Conservation (phyloP, 2,113 vertebrate genomes). For the Ardeotis arabs region DNA sequence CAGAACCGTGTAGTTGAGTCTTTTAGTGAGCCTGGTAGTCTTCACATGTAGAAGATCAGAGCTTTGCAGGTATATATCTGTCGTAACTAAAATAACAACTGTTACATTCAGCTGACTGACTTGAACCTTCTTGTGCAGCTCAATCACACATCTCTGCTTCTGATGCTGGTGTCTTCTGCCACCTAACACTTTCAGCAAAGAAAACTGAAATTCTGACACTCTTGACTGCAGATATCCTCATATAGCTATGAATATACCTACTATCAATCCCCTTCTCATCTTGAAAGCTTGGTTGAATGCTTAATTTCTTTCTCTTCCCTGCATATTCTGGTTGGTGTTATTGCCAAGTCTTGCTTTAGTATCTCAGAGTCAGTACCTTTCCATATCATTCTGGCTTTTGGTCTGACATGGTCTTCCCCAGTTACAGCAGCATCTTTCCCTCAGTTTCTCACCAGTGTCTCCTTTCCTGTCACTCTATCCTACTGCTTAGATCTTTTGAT, state of each 20-base stretch:
- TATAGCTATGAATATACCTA: neutral
- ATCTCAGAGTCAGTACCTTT: neutral
- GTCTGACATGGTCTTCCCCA: neutral
- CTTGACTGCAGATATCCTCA: neutral
- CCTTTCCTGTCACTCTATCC: neutral
- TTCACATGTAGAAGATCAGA: neutral
- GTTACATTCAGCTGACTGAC: neutral
- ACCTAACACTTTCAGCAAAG: neutral
- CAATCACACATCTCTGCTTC: neutral
- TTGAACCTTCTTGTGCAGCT: neutral
- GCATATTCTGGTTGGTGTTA: neutral
- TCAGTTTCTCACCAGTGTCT: neutral
- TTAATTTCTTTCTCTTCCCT: neutral
- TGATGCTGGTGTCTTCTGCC: neutral
- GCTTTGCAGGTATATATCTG: neutral
- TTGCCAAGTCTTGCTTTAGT: neutral
- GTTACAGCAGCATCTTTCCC: neutral
- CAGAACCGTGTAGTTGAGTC: neutral
- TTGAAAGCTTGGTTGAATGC: neutral
- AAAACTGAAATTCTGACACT: neutral
- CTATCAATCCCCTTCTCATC: neutral
- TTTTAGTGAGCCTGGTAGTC: neutral
- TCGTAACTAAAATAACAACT: neutral
- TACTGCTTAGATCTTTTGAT: neutral
- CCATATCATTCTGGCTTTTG: neutral